Base-by-base conservation (phyloP, 2,797 vertebrate species). In the Oophaga sylvatica region DNA sequence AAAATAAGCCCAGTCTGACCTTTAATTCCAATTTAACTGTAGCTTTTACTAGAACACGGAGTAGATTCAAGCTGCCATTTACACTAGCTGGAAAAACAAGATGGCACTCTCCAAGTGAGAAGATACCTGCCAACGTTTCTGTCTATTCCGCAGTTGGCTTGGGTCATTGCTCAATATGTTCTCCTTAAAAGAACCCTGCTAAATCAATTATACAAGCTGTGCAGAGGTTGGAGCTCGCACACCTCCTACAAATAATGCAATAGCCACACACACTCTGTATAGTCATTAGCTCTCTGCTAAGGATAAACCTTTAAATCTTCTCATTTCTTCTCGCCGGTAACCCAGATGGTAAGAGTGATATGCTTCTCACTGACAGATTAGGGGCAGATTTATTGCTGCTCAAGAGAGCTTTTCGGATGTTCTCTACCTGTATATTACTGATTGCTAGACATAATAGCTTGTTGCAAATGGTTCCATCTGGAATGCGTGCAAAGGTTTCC, bases 281-380 rank as follows among this genome's bases (percentile, higher is more conserved):
- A 79, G 63, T 48, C 63, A 84, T 77, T 53, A 70, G 63, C 17
- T 78, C 48, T 84, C 87, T 60, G 56, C 13, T 59, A 71, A 77
- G 87, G 22, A 81, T 89, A 85, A 63, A 67, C 16, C 78, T 59
- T 53, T 57, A 81, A 77, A 81, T 86, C 60, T 77, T 67, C 81
- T 65, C 60, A n/a, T 35, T 68, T 70, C 31, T 67, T 53, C 35
- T 65, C 29, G 79, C 84, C 80, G 82, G 73, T 65, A 86, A 70
- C 81, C 60, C 87, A 89, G 87, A 86, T 89, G 87, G 84, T 85
- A 78, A 35, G 63, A 71, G 67, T 68, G 84, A 86, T 71, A 89
- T 22, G 7, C 81, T 35, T 70, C 76, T 80, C 67, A 31, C 76
- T 83, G 76, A 53, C 12, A 84, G 80, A 86, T 86, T 81, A 88